Base-by-base conservation (phyloP, 1,140 invertebrate genomes). In the Drosophila ananassae region DNA sequence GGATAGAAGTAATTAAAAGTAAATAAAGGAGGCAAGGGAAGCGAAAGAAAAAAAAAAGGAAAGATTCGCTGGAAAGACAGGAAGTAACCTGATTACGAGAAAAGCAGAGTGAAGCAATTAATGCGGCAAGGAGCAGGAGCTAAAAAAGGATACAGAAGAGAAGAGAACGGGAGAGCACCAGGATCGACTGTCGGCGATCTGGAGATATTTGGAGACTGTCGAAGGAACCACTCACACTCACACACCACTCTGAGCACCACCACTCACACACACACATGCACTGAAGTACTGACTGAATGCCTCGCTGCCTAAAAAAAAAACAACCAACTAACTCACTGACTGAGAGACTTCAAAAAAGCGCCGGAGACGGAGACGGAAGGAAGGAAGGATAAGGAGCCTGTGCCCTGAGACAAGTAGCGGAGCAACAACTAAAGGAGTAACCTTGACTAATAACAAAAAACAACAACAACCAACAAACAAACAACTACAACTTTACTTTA, bases 211-310 rank as follows among this genome's bases (percentile, higher is more conserved):
- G 50, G 54, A 37, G 60, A 37, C 47, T 47, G 58, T 21, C 24
- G 62, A 57, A 57, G 21, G 44, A 68, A 44, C 24, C 32, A 25
- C 41, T 21, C 39, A 41, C 50, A 47, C 48, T 59, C 46, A 51
- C 44, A 51, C 32, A 60, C 47, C 68, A 57, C 52, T 73, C 69
- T 52, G 47, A 73, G 47, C 32, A 73, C 34, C 32, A 73, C 34
- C 63, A 60, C 37, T 55, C 68, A 60, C 57, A 66, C 72, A 73
- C 63, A 69, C 73, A 76, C 73, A 75, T 73, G 74, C 78, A 89
- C 78, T 89, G 83, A 87, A 78, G 83, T 89, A 87, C 83, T 87
- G 82, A 87, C 82, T 87, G 82, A 87, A 87, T 76, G 82, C 82
- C 82, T 87, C 71, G 82, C 83, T 87, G 82, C 82, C 82, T 87